Base-by-base conservation (phyloP, 2,113 vertebrate genomes). In the Phalacrocorax carbo region DNA sequence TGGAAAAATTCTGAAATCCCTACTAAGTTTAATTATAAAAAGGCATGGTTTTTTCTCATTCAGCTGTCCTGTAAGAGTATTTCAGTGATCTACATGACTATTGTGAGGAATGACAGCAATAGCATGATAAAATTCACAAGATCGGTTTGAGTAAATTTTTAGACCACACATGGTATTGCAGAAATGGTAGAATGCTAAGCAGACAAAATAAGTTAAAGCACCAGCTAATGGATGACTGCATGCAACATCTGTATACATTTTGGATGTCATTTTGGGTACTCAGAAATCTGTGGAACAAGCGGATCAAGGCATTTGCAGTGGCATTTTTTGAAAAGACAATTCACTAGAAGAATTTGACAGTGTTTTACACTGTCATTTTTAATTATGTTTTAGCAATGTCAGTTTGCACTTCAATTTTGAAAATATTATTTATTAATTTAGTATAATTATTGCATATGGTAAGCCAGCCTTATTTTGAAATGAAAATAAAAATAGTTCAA, bases 381-480 rank as follows among this genome's bases (percentile, higher is more conserved):
- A 96, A 88, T 94, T 85, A 94, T 48, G 26, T 68, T 79, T 60
- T 80, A 96, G 25, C 22, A 84, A 16, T 64, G 36, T 75, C 46
- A 68, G n/a, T 86, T 91, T 72, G 64, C 23, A 76, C 42, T 91
- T 88, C 22, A 88, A 34, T 90, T 94, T 95, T 61, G 75, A 80
- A 66, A 52, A 60, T 91, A 72, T 88, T 88, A 87, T 86, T 96
- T 94, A 95, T 94, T 93, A 93, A 82, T 90, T 86, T 82, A 49
- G 17, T 22, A 32, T 81, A 91, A 93, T 94, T 94, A 87, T 32
- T 94, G 16, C 76, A 58, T 62, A 16, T 0, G 1, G 58, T 25
- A 19, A 91, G 14, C 9, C 36, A 61, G n/a, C 88, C 92, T 87
- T 86, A 49, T 76, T 92, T 94, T 86, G 71, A 64, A 95, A 65